Base-by-base conservation (phyloP, 2,113 vertebrate genomes). In the Lepisosteus osseus region DNA sequence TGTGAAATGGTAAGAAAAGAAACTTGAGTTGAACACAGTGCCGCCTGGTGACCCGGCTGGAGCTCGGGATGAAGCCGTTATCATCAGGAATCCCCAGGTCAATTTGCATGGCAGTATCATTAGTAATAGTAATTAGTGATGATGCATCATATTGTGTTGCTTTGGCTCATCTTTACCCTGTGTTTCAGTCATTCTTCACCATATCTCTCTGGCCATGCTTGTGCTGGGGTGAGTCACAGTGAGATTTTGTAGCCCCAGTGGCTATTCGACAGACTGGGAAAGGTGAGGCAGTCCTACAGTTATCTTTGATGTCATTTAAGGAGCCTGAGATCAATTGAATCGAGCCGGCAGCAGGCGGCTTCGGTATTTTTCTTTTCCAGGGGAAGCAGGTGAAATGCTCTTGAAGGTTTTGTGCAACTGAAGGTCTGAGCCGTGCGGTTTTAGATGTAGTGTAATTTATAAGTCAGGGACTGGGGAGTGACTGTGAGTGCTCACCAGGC, bases 21-120 rank as follows among this genome's bases (percentile, higher is more conserved):
- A 9, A 5, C 78, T 77, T 65, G 12, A 72, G 43, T 65, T 76
- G 78, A 75, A 51, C 79, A 70, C 73, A 77, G 82, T 80, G 74
- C 74, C 72, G 73, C 73, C 56, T 55, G 3, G 13, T 45, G 43
- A n/a, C 14, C 43, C 42, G 3, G 42, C 42, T 43, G 64, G 13
- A 51, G 1, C 45, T 45, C 3, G 43, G 64, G 43, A 47, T 13
- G 64, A 29, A 29, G 29, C 29, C 29, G 29, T 29, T 29, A 29
- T 29, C 29, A 29, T 29, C 29, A 29, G 29, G 29, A 29, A 29
- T 29, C 29, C 29, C 29, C 29, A 29, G 29, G 29, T 29, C 29
- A 29, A 29, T 29, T 29, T 29, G 29, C 29, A 29, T 29, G 29
- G 29, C 29, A 29, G 29, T 29, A 29, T 29, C 29, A 29, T 29